A percentile compares a stretch with the other conserved stretches of the same genome.
Conservation (phyloP, 2,113 vertebrate genomes). For the Chlorocebus sabaeus region DNA sequence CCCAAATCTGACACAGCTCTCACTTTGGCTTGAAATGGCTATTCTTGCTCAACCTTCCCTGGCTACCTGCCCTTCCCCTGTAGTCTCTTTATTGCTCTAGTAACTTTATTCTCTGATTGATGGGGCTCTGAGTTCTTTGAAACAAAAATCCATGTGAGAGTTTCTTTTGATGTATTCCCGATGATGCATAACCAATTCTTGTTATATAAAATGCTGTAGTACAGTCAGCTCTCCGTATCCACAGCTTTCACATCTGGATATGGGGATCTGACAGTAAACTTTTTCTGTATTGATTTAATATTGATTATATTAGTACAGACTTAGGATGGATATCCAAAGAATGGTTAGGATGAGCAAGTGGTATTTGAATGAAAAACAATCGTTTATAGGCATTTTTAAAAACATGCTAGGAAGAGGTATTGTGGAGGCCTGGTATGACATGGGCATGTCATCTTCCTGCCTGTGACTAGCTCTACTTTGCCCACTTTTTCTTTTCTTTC, state of each 20-base stretch:
- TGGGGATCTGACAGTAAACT: not conserved
- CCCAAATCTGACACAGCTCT: not conserved
- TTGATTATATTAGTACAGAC: not conserved
- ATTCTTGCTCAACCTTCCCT: not conserved
- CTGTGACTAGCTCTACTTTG: not conserved
- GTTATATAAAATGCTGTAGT: not conserved
- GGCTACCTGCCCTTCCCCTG: not conserved
- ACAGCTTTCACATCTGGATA: not conserved
- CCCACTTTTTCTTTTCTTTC: no score
- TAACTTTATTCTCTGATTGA: not conserved
- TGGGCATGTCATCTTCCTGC: not conserved
- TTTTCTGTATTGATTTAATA: conserved; percentile 36
- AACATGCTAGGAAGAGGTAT: not conserved
- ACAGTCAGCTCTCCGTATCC: not conserved
- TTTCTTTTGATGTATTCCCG: conserved; percentile 22
- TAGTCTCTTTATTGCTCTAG: not conserved
- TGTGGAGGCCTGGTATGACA: not conserved
- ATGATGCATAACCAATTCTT: not conserved
- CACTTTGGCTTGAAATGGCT: not conserved
- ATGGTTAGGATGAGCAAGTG: not conserved
- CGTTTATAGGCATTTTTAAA: not conserved
- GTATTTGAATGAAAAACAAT: not conserved
- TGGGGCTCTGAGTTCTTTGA: not conserved
- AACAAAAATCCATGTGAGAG: not conserved
- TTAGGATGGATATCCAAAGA: not conserved